Evolutionary conservation across 2,113 vertebrate genomes (phyloP), one percentile per base, ranked within the genome.

Genomic region (Himantopus leucocephalus): DNA sequence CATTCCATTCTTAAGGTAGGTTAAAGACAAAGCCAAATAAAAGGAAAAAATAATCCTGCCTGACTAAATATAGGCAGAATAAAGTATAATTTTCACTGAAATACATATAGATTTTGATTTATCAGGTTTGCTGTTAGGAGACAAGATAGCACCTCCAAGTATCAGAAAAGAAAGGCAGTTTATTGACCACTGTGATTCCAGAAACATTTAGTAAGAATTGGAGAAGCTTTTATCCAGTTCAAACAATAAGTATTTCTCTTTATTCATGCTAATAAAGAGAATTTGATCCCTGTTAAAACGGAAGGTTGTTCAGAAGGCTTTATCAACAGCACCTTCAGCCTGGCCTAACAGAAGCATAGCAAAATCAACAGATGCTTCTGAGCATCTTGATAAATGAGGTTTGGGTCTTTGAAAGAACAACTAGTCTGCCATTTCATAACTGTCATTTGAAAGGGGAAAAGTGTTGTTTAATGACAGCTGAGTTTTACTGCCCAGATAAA

Each of bases 291-390:
- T 58, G 19, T 72, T 87, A 73, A 96, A 94, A 88, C 0, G 5
- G 58, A 75, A 89, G 62, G 48, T 76, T 92, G 60, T 92, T 87
- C 89, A 58, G 72, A 72, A 68, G 70, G 48, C 20, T 72, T 92
- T 82, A 91, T 79, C 76, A 93, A 78, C 76, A 94, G 34, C 62
- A 97, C 94, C 95, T 97, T 86, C 73, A 87, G 75, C 80, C 48
- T 84, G 66, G 30, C 53, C 56, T 68, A 84, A 95, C 8, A 92
- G 52, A 94, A 64, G 47, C 68, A 92, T 23, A 94, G 55, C 56
- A 81, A 88, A 96, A 86, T 91, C 92, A 94, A 92, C 89, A 96
- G 93, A 95, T 78, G 89, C 84, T 82, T 91, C 84, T 80, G 82
- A 85, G 63, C 59, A 88, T 80, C 79, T 88, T 81, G 88, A 53